Percentiles rank a stretch among this genome's conserved stretches.
These are phyloP conservation scores for Marisa cornuarietis DNA, from an alignment of 1,140 invertebrate genomes.

Conservation along the genomic window DNA sequence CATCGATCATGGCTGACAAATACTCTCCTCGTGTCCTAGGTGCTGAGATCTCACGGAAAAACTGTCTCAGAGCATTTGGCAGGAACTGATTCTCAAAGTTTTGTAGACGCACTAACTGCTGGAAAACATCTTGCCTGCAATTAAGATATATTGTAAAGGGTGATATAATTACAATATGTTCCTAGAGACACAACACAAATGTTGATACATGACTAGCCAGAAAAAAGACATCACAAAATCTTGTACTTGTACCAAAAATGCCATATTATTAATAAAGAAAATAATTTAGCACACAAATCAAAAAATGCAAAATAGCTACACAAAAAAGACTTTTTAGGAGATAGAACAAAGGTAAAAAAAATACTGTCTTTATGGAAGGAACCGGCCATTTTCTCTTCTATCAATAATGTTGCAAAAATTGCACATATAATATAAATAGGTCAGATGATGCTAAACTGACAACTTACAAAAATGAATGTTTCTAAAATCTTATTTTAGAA, in stretches of 20 bases:
- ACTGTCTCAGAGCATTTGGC: conserved; percentile 69
- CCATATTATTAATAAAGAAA: neutral
- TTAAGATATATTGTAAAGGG: neutral
- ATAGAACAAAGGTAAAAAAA: neutral
- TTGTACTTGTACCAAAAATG: neutral
- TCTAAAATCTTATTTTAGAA: too few relatives aligned
- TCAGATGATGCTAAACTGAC: too few relatives aligned
- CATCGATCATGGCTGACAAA: conserved; percentile 67
- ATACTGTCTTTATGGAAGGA: too few relatives aligned
- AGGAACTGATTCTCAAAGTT: conserved; percentile 70
- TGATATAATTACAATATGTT: neutral
- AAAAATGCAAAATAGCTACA: neutral
- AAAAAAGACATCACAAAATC: neutral
- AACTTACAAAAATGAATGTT: too few relatives aligned
- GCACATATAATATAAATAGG: too few relatives aligned
- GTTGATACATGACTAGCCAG: neutral
- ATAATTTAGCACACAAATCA: neutral
- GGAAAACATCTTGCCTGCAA: conserved; percentile 68
- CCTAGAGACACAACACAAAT: neutral
- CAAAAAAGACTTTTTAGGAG: neutral
- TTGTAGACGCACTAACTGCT: conserved; percentile 68
- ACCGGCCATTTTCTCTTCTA: too few relatives aligned
- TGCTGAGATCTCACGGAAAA: conserved; percentile 68
- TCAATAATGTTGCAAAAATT: too few relatives aligned
- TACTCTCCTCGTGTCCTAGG: conserved; percentile 67